Evolutionary conservation across 2,888 invertebrate species (phyloP), one percentile per base, ranked within the genome.

Genomic region (Dione juno): DNA sequence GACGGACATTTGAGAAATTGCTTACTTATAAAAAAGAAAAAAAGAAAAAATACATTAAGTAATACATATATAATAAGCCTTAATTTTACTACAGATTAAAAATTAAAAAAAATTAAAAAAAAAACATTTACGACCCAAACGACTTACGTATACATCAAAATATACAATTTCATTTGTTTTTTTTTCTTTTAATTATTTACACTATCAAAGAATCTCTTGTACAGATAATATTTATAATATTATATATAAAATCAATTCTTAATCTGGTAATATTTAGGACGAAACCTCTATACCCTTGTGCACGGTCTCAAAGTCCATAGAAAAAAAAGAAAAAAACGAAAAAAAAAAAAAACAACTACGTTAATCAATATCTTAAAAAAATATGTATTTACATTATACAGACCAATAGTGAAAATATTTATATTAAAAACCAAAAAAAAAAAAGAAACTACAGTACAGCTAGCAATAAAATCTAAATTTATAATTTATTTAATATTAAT

Each of bases 241-340:
- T 16, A 48, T 16, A 28, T 48, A 48, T 37, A 16, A 16, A 9
- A 37, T 9, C 37, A 54, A 9, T 54, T 57, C 16, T 37, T 37
- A 57, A 28, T 28, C 28, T 45, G 61, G 61, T 45, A 61, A 61
- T 28, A 45, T 61, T 16, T 45, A 14, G 43, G 43, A n/a, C 28
- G 28, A 61, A 45, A 61, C 61, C 61, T 61, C 45, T n/a, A 11
- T 45, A 61, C 61, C 45, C 28, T 61, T 61, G 61, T 61, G 61
- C 61, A 45, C 28, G 61, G 45, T 61, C 28, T 45, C 45, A 28
- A 11, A 57, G 10, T 16, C n/a, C 21, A n/a, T n/a, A n/a, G 45
- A 45, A 28, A 21, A 5, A 1, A 21, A 45, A 11, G 28, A 41
- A 14, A 11, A n/a, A 43, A n/a, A n/a, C 21, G 45, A 45, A 28